Percentiles rank a stretch among this genome's conserved stretches.
Conservation (phyloP, 2,797 vertebrate species). For the Limosa lapponica region DNA sequence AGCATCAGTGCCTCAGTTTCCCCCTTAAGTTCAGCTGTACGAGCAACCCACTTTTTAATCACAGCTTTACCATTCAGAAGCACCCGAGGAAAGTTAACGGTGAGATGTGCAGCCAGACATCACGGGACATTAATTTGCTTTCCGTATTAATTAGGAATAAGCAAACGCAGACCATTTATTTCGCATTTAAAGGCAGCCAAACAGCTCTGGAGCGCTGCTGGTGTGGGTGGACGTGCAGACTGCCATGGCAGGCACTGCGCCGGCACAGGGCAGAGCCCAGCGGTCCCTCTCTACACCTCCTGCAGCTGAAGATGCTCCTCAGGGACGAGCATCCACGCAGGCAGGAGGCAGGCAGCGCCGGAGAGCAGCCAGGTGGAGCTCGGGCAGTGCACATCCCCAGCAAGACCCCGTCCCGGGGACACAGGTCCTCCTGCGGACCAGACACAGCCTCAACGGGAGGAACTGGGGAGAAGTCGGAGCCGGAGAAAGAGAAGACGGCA, state of each 20-base stretch:
- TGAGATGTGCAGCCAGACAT: not conserved
- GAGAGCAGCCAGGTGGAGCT: not conserved
- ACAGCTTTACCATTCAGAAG: fast-evolving
- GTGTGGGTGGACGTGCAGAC: fast-evolving
- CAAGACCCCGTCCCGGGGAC: not conserved
- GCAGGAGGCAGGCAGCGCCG: not conserved
- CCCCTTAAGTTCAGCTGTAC: too few relatives aligned
- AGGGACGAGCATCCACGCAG: too few relatives aligned
- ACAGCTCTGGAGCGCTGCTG: not conserved
- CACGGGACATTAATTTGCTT: fast-evolving
- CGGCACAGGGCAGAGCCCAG: not conserved
- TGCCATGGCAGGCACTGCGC: not conserved
- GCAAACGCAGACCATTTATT: fast-evolving
- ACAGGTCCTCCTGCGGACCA: not conserved
- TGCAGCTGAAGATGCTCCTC: too few relatives aligned
- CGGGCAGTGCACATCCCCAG: not conserved
- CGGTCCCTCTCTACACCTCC: not conserved
- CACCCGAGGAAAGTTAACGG: not conserved
- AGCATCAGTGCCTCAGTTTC: fast-evolving
- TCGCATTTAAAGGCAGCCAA: not conserved
- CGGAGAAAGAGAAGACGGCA: fast-evolving
- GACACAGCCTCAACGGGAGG: not conserved
- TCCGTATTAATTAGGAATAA: fast-evolving
- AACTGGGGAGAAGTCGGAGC: fast-evolving
- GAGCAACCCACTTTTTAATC: fast-evolving